A percentile compares a stretch with the other conserved stretches of the same genome.
These are phyloP conservation scores for Nyctalus aviator DNA, from an alignment of 2,797 vertebrate species.

Conservation along the genomic window DNA sequence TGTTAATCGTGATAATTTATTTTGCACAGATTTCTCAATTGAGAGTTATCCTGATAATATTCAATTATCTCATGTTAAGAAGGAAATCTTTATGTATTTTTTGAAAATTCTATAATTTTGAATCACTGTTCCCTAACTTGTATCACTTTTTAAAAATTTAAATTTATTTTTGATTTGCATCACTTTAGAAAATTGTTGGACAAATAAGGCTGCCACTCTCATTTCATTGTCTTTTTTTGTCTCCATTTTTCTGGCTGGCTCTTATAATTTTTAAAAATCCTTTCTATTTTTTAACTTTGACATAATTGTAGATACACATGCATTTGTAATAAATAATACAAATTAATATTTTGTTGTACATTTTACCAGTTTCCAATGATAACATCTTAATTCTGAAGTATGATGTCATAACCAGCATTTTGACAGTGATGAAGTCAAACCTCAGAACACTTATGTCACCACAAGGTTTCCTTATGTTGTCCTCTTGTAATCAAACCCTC, in stretches of 20 bases:
- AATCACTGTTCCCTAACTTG: not conserved
- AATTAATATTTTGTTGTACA: not conserved
- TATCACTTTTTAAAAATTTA: not conserved
- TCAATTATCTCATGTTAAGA: not conserved
- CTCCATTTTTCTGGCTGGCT: not conserved
- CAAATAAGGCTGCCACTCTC: not conserved
- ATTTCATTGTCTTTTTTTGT: not conserved
- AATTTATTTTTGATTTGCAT: not conserved
- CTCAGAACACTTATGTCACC: not conserved
- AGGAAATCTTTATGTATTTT: not conserved
- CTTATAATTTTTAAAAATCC: not conserved
- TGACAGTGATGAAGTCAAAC: not conserved
- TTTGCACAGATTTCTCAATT: not conserved
- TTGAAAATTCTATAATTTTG: not conserved
- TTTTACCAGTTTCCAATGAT: not conserved
- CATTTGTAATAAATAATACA: not conserved
- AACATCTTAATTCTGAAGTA: not conserved
- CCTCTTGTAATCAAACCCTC: not conserved
- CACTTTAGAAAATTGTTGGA: not conserved
- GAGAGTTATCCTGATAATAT: not conserved
- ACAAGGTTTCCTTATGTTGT: rapidly evolving
- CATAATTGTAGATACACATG: not conserved
- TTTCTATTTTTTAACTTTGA: not conserved
- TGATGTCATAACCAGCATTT: not conserved
- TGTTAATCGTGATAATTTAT: not conserved